Evolutionary conservation across 2,797 vertebrate genomes (phyloP).

Genomic region (Enteromius anoplus): DNA sequence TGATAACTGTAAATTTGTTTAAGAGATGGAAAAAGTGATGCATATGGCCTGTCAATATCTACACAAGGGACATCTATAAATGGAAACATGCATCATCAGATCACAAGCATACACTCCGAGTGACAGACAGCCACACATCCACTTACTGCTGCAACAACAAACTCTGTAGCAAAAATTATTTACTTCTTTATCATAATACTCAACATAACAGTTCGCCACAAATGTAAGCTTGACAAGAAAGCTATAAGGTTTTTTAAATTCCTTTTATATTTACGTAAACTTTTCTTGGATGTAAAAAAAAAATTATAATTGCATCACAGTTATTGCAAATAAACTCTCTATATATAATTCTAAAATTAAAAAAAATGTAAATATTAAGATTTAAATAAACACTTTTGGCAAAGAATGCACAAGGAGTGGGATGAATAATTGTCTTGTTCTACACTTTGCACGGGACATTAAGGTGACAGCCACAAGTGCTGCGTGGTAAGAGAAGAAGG

Average conservation of each 20-base stretch:
- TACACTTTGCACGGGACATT: background rate
- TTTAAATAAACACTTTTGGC: background rate
- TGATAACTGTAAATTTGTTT: background rate
- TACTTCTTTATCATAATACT: background rate
- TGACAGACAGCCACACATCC: constrained; percentile 7
- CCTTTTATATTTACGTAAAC: background rate
- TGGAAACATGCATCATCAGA: background rate
- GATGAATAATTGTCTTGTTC: background rate
- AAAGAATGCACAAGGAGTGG: background rate
- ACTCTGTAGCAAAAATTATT: too few relatives aligned
- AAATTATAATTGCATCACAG: background rate
- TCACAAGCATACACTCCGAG: background rate
- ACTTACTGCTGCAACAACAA: background rate
- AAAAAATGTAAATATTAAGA: too few relatives aligned
- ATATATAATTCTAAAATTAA: too few relatives aligned
- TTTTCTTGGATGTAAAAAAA: background rate
- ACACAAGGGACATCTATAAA: constrained; percentile 2
- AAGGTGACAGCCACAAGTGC: background rate
- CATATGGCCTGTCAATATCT: background rate
- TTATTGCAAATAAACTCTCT: too few relatives aligned
- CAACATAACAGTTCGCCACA: background rate
- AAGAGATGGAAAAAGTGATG: background rate
- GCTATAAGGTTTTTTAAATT: background rate
- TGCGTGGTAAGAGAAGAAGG: background rate
- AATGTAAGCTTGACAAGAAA: background rate